Evolutionary conservation across 2,797 vertebrate species (phyloP), one percentile per base, ranked within the genome.

Genomic region (Arctocebus calabarensis): DNA sequence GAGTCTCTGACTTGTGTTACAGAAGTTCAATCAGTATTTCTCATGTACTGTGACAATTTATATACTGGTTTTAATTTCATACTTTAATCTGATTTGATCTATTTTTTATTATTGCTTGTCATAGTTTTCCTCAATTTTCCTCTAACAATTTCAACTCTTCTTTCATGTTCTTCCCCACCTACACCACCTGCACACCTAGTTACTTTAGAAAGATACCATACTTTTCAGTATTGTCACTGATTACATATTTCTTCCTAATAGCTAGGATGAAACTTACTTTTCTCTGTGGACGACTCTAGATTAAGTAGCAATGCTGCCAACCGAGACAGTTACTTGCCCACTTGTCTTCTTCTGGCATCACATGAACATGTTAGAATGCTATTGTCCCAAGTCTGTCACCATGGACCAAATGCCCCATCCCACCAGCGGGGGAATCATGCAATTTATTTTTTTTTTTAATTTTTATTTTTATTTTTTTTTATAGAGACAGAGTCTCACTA

Each of bases 81-180:
- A 81, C 16, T 88, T 90, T 61, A 74, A 64, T 83, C 43, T 94
- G 70, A 93, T 83, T 64, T 88, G 16, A 64, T 84, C 32, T 71
- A 45, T 45, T 83, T 40, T 45, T 83, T 40, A 90, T 61, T 52
- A 57, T 11, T 57, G 19, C 22, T 74, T 37, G 14, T 29, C 77
- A 29, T 92, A 10, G 48, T 22, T 52, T 5, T 59, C 45, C 83
- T 90, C 45, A 66, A 64, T 75, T 88, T 85, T 43, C 62, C 43
- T 85, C 45, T 43, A 55, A 5, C 5, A 84, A 94, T 59, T 73
- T 66, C 27, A 59, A 45, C 16, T 55, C 3, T 64, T 32, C 27
- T 59, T 71, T 55, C 25, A 52, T 52, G 34, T 84, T 84, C 64
- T 57, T 45, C 8, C 45, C 45, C 10, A 87, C 10, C 32, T 45